phyloP scores from a whole-genome alignment of 2,113 vertebrate species.

The Pan paniscus region DNA sequence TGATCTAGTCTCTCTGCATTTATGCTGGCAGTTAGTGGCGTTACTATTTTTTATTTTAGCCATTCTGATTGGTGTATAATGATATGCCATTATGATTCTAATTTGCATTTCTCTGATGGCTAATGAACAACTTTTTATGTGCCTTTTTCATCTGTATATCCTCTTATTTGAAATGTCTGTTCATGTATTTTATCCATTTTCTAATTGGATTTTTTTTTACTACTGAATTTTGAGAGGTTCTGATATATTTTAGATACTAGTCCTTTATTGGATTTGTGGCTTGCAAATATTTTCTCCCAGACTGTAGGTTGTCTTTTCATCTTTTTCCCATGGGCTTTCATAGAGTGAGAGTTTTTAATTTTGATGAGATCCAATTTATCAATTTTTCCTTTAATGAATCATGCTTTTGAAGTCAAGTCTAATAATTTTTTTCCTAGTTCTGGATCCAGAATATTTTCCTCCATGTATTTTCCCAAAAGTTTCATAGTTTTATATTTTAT shows the following conservation, averaged over 20 bases:
- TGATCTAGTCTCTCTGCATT: not conserved
- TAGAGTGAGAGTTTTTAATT: not conserved
- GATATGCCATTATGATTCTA: not conserved
- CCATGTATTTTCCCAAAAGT: not conserved
- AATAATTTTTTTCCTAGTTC: not conserved
- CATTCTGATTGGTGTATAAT: not conserved
- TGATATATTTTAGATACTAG: not conserved
- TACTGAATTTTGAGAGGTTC: not conserved
- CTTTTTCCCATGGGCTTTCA: not conserved
- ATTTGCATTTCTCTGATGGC: not conserved
- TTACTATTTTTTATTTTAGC: not conserved
- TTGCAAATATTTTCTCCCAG: not conserved
- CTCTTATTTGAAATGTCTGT: not conserved
- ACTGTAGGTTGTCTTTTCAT: not conserved
- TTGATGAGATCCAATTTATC: not conserved
- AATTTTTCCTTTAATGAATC: not conserved
- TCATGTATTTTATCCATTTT: not conserved
- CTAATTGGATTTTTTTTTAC: not conserved
- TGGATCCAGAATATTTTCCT: not conserved
- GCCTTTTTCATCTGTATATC: not conserved
- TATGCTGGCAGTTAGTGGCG: not conserved
- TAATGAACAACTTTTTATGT: constrained; percentile 6
- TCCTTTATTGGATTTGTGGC: not conserved
- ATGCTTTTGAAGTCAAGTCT: constrained; percentile 7
- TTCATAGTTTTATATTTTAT: not conserved